phyloP scores from a whole-genome alignment of 2,888 invertebrate genomes.

The Cephus spinipes region DNA sequence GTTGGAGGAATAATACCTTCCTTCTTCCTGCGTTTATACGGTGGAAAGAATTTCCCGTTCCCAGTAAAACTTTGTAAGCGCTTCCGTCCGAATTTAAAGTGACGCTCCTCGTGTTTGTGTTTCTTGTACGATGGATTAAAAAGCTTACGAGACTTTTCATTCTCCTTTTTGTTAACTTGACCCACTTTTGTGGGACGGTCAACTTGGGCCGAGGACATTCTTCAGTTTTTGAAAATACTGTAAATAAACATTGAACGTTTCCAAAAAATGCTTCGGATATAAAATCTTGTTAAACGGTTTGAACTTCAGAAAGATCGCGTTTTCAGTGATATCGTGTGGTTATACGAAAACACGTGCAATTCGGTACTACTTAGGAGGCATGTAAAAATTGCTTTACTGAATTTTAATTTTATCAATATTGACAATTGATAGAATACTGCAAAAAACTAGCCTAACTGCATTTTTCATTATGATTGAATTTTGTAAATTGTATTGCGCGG shows the following conservation, averaged over 20 bases:
- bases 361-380: too few relatives aligned
- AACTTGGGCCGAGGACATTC: constrained; percentile 68
- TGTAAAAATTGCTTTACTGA: too few relatives aligned
- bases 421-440: background rate
- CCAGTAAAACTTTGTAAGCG: constrained; percentile 76
- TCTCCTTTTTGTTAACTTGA: constrained; percentile 56
- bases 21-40: constrained; percentile 80
- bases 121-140: constrained; percentile 58
- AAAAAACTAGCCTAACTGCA: too few relatives aligned
- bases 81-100: constrained; percentile 70
- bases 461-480: too few relatives aligned
- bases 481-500: constrained; percentile 27
- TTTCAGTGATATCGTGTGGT: too few relatives aligned
- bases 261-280: background rate
- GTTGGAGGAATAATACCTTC: constrained; percentile 87
- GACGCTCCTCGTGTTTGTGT: constrained; percentile 62
- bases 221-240: constrained; percentile 36
- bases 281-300: background rate
- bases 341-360: too few relatives aligned
- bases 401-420: too few relatives aligned
- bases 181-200: constrained; percentile 64
- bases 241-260: constrained; percentile 3
- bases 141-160: constrained; percentile 53
- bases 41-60: constrained; percentile 80
- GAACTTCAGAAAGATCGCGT: background rate